phyloP scores from a whole-genome alignment of 1,140 invertebrate species.

The Drosophila navojoa region DNA sequence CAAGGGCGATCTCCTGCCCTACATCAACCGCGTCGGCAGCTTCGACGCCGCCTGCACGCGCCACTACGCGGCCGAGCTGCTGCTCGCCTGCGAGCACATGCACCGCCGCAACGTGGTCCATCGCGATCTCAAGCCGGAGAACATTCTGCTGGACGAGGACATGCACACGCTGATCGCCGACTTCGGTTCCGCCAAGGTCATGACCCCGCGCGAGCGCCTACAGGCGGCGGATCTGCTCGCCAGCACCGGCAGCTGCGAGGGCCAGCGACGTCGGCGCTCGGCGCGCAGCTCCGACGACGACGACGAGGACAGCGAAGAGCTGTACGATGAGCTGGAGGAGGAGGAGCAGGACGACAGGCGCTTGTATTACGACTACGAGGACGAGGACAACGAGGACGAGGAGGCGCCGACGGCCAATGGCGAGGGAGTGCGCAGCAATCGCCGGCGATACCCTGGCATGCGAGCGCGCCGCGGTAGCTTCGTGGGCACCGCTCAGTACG shows the following conservation, averaged over 20 bases:
- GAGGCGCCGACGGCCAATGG: conserved; percentile 1
- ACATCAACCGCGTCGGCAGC: conserved; percentile 95
- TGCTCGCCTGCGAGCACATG: conserved; percentile 96
- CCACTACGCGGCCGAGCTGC: conserved; percentile 97
- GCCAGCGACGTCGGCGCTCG: conserved; percentile 29
- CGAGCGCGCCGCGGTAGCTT: conserved; percentile 89
- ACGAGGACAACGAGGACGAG: conserved; percentile 11
- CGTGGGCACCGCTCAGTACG: conserved; percentile 99
- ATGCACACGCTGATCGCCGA: conserved; percentile 99
- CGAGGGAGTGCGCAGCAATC: conserved; percentile 10
- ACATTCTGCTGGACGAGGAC: conserved; percentile 94
- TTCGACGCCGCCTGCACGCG: conserved; percentile 95
- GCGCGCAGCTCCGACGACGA: conserved; percentile 64
- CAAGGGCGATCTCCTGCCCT: conserved; percentile 96
- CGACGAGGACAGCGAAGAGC: conserved; percentile 66
- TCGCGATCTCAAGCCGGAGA: conserved; percentile 95
- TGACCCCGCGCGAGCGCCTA: conserved; percentile 84
- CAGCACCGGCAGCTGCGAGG: conserved; percentile 34
- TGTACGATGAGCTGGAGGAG: conserved; percentile 62
- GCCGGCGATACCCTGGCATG: conserved; percentile 14
- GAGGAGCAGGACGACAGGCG: conserved; percentile 24
- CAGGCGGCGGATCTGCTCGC: conserved; percentile 47
- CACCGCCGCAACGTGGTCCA: conserved; percentile 96
- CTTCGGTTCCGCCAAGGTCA: conserved; percentile 97
- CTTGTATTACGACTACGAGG: conserved; percentile 36